These are phyloP conservation scores for Acromyrmex charruanus DNA, from an alignment of 1,140 invertebrate species.

Conservation along the genomic window DNA sequence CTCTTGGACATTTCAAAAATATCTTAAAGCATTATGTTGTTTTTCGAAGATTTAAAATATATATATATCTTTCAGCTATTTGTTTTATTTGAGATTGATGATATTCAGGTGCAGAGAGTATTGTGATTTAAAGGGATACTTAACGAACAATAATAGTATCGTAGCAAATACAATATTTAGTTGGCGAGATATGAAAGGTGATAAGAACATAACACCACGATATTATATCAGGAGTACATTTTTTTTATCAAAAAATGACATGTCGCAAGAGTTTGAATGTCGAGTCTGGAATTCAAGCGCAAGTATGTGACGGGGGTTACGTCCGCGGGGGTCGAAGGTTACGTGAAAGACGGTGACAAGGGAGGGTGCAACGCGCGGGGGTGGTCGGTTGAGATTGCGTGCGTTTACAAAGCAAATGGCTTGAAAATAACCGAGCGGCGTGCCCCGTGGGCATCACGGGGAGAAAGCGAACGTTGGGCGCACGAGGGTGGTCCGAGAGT, in stretches of 20 bases:
- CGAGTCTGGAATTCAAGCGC: constrained; percentile 20
- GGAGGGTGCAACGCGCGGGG: constrained; percentile 46
- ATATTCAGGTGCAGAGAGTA: background rate
- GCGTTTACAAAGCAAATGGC: constrained; percentile 87
- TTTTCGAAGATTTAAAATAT: background rate
- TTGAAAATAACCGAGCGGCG: constrained; percentile 85
- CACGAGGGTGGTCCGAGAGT: constrained; percentile 57
- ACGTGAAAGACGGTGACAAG: constrained; percentile 32
- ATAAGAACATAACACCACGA: constrained; percentile 7
- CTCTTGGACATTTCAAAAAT: background rate
- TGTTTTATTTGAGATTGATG: background rate
- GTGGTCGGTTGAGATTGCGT: constrained; percentile 81
- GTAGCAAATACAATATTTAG: background rate
- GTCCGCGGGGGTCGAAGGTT: constrained; percentile 5
- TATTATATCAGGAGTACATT: background rate
- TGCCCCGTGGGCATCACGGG: constrained; percentile 78
- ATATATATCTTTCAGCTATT: background rate
- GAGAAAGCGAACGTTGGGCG: constrained; percentile 67
- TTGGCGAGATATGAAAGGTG: background rate
- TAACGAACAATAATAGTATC: background rate
- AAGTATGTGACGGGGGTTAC: constrained; percentile 17
- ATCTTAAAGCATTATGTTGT: background rate
- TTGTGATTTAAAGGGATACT: background rate
- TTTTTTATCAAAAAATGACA: constrained; percentile 16
- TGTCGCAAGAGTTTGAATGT: constrained; percentile 55